A percentile compares a stretch with the other conserved stretches of the same genome.
These are phyloP conservation scores for Microtus oregoni DNA, from an alignment of 2,113 vertebrate genomes.

Conservation along the genomic window DNA sequence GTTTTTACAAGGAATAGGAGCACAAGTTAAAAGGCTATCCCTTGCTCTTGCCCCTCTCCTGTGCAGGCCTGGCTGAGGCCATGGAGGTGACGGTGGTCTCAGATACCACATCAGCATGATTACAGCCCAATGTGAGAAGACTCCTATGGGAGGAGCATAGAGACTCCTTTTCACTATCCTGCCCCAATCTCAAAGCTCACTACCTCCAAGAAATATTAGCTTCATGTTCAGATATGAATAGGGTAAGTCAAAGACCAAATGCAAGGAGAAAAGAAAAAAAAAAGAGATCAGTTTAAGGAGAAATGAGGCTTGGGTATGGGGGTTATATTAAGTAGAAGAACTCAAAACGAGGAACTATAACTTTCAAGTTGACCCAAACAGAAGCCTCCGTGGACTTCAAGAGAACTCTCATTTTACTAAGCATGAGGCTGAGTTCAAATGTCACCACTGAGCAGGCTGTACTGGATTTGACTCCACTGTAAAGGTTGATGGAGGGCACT, in stretches of 20 bases:
- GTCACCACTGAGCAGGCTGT: conserved; percentile 76
- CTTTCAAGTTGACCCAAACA: conserved; percentile 46
- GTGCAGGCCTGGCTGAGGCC: not conserved
- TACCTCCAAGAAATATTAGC: conserved; percentile 39
- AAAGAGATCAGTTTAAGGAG: not conserved
- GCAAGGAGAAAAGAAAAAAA: not conserved
- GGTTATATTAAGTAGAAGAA: conserved; percentile 20
- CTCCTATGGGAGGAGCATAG: not conserved
- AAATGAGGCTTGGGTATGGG: not conserved
- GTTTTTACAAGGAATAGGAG: conserved; percentile 56
- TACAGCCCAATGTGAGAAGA: conserved; percentile 24
- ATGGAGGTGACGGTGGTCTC: conserved; percentile 1
- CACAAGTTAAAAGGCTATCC: not conserved
- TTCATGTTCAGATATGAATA: not conserved
- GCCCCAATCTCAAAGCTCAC: conserved; percentile 44
- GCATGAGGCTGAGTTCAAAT: conserved; percentile 58
- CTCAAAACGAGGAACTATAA: conserved; percentile 54
- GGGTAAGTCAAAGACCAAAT: not conserved
- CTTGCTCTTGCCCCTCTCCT: not conserved
- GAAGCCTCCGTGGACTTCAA: conserved; percentile 43
- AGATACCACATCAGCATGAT: not conserved
- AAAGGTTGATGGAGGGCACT: conserved; percentile 61
- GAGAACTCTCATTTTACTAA: conserved; percentile 61
- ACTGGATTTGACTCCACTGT: conserved; percentile 73
- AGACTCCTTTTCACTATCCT: not conserved